Evolutionary conservation across 2,888 invertebrate species (phyloP).

Genomic region (Pseudococcus jackbeardsleyi): DNA sequence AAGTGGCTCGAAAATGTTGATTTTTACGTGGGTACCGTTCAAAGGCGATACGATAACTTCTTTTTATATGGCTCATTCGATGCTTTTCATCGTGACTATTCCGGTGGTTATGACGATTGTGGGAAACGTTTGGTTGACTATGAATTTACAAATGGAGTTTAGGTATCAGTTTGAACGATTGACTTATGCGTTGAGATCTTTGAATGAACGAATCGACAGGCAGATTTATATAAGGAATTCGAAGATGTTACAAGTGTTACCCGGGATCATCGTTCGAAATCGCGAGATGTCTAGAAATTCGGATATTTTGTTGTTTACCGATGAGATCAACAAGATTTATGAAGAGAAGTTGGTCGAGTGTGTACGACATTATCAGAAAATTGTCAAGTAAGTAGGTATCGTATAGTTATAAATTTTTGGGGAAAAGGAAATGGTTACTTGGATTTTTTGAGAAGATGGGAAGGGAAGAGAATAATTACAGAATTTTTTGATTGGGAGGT

Average conservation of each 20-base stretch:
- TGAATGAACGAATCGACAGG: background rate
- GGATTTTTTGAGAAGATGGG: too few species aligned
- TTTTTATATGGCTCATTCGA: constrained; percentile 37
- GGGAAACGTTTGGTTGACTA: constrained; percentile 15
- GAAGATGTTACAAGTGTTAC: background rate
- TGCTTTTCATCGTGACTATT: background rate
- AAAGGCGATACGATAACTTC: constrained; percentile 37
- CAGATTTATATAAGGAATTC: background rate
- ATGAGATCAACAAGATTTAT: background rate
- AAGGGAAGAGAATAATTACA: too few species aligned
- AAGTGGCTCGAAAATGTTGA: constrained; percentile 32
- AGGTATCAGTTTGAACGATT: constrained; percentile 51
- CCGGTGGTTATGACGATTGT: background rate
- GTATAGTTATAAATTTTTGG: too few species aligned
- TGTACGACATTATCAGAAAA: constrained; percentile 18
- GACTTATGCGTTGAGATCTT: constrained; percentile 5
- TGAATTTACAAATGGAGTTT: constrained; percentile 49
- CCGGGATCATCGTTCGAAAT: background rate
- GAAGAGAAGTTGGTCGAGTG: constrained; percentile 19
- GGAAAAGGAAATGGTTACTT: too few species aligned
- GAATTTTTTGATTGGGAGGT: too few species aligned
- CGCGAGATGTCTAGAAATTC: background rate
- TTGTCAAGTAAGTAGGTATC: background rate
- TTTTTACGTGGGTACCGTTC: constrained; percentile 51
- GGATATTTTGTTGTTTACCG: background rate